Conservation (phyloP, 2,888 invertebrate genomes). For the Tetramorium bicarinatum region DNA sequence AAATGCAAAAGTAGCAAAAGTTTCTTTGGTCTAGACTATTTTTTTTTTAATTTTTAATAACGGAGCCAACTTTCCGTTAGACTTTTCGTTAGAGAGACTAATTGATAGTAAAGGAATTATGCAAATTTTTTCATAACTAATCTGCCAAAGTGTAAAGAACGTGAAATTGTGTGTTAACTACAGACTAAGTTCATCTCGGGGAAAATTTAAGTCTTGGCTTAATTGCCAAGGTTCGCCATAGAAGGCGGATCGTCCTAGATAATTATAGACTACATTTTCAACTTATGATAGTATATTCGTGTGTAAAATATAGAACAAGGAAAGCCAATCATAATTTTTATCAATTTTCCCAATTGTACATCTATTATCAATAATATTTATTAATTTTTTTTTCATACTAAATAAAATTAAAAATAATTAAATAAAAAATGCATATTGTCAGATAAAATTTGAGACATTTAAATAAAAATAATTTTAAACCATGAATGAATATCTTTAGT, state of each 20-base stretch:
- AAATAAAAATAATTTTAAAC: neutral
- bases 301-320: neutral
- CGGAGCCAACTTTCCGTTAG: neutral
- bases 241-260: neutral
- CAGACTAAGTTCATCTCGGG: neutral
- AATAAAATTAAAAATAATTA: neutral
- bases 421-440: neutral
- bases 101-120: slow-evolving; percentile 11
- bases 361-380: neutral
- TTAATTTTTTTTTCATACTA: neutral
- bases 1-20: neutral
- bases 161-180: slow-evolving; percentile 1
- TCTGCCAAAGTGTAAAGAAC: neutral
- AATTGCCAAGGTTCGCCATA: slow-evolving; percentile 15
- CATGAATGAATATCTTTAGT: neutral
- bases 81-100: neutral
- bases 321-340: neutral
- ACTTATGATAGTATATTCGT: neutral
- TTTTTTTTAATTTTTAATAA: neutral
- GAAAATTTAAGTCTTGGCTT: slow-evolving; percentile 26
- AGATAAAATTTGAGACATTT: neutral
- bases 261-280: slow-evolving; percentile 3
- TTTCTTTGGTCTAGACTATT: neutral
- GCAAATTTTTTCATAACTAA: slow-evolving; percentile 16
- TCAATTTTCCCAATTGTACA: neutral